These are phyloP conservation scores for Nomada goodeniana DNA, from an alignment of 2,888 invertebrate species.

Conservation along the genomic window DNA sequence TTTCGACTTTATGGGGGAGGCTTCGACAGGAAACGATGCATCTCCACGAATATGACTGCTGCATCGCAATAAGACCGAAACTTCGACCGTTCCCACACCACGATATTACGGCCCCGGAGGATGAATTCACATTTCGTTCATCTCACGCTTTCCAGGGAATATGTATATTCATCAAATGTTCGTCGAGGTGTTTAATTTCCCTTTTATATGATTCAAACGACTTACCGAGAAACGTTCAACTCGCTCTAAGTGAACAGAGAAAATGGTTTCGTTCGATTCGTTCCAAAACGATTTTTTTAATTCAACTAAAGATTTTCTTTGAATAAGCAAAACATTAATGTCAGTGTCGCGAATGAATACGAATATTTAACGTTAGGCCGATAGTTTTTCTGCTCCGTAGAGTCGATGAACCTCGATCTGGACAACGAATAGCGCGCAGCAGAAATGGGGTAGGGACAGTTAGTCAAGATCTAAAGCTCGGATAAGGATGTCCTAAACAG, in stretches of 20 bases:
- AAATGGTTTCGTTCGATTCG: no score
- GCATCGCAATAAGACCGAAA: slow-evolving; percentile 55
- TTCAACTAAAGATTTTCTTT: no score
- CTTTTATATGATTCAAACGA: no score
- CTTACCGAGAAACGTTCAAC: no score
- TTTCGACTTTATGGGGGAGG: slow-evolving; percentile 20
- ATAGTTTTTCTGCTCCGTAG: no score
- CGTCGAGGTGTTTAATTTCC: no score
- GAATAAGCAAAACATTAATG: no score
- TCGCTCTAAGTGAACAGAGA: no score
- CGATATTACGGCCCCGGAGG: slow-evolving; percentile 5
- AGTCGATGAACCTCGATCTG: no score
- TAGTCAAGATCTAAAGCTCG: not conserved
- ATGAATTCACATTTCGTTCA: slow-evolving; percentile 26
- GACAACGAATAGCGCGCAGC: no score
- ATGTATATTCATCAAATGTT: no score
- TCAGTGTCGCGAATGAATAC: not conserved
- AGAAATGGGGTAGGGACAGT: not conserved
- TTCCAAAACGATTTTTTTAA: no score
- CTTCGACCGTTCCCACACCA: not conserved
- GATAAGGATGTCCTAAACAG: not conserved
- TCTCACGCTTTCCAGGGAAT: slow-evolving; percentile 6
- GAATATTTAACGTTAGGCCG: not conserved
- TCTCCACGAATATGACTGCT: slow-evolving; percentile 44
- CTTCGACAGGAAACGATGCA: slow-evolving; percentile 57